Evolutionary conservation across 2,888 invertebrate species (phyloP).

Genomic region (Nomada ferruginata): DNA sequence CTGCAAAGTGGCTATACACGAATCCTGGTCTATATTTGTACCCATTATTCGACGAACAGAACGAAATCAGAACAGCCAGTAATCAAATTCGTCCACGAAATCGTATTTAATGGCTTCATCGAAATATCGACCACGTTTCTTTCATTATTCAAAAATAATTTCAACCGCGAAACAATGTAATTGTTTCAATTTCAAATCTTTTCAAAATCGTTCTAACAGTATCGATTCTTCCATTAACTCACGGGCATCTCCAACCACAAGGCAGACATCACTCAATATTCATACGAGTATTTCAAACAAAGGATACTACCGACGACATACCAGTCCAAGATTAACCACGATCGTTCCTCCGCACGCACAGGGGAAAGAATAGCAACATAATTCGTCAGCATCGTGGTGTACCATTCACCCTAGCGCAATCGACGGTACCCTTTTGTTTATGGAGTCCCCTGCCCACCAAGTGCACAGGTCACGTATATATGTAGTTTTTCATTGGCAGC

Average conservation of each 20-base stretch:
- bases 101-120: not conserved
- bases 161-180: not conserved
- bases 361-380: conserved; percentile 54
- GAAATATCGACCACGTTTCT: not conserved
- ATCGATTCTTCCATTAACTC: not conserved
- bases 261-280: conserved; percentile 11
- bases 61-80: not conserved
- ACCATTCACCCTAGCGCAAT: conserved; percentile 58
- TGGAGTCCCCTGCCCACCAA: conserved; percentile 11
- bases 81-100: too few relatives aligned
- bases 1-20: conserved; percentile 34
- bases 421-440: conserved; percentile 62
- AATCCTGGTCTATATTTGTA: not conserved
- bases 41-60: conserved; percentile 7
- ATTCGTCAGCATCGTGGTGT: conserved; percentile 61
- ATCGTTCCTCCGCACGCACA: conserved; percentile 22
- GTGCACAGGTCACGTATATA: conserved; percentile 17
- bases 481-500: conserved; percentile 41
- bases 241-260: not conserved
- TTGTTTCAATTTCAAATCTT: not conserved
- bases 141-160: not conserved
- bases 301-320: conserved; percentile 31
- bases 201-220: not conserved
- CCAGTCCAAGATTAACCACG: conserved; percentile 43
- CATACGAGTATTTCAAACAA: not conserved